Evolutionary conservation across 2,797 vertebrate genomes (phyloP).

Genomic region (Sternarchorhynchus goeldii): DNA sequence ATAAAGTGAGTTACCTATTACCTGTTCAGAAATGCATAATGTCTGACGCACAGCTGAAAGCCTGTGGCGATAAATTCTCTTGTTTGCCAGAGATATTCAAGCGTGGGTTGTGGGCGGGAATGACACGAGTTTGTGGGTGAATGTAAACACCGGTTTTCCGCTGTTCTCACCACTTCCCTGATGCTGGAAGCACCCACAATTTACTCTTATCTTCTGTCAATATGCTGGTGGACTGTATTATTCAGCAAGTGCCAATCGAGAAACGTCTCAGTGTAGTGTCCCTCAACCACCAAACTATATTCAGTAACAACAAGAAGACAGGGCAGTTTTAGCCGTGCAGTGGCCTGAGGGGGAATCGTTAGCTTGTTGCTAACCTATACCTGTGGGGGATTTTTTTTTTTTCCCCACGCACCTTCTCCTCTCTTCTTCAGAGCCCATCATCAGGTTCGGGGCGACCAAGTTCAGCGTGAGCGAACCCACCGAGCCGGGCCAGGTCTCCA

Average conservation of each 20-base stretch:
- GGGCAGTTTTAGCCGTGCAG: neutral
- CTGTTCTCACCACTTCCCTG: neutral
- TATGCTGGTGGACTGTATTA: conserved; percentile 1
- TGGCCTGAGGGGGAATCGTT: neutral
- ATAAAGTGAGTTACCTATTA: conserved; percentile 7
- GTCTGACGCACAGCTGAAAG: conserved; percentile 1
- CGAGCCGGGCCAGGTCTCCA: conserved; percentile 77
- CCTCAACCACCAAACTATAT: neutral
- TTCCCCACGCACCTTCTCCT: neutral
- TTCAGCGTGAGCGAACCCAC: conserved; percentile 90
- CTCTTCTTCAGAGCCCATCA: conserved; percentile 80
- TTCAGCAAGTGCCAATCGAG: neutral
- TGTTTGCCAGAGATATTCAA: conserved; percentile 41
- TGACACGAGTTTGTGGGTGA: conserved; percentile 16
- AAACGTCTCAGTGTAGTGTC: neutral
- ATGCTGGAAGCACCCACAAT: neutral
- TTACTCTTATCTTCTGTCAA: neutral
- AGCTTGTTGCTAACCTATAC: neutral
- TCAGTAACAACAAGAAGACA: neutral
- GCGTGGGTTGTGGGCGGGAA: neutral
- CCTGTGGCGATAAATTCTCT: neutral
- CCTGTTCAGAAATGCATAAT: neutral
- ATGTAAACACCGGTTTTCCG: conserved; percentile 24
- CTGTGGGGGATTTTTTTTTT: neutral
- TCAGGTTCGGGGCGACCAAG: conserved; percentile 89